phyloP scores from a whole-genome alignment of 2,888 invertebrate genomes.

The Crioceris asparagi region DNA sequence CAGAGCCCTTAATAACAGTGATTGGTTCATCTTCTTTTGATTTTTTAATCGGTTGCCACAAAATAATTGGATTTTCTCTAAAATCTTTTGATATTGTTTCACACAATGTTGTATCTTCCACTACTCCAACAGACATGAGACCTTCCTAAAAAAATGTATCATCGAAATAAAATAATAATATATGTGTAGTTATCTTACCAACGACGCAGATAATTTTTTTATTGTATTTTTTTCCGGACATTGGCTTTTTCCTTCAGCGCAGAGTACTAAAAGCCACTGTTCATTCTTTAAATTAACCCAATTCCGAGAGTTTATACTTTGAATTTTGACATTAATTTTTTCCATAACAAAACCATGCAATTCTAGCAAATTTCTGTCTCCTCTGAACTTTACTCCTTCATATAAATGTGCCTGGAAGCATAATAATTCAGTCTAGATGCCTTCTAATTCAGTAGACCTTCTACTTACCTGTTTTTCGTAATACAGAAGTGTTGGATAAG shows the following conservation, averaged over 20 bases:
- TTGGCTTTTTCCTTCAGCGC: constrained; percentile 43
- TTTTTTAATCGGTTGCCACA: constrained; percentile 29
- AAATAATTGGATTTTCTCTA: constrained; percentile 27
- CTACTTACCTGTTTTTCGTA: constrained; percentile 42
- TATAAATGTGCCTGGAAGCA: constrained; percentile 42
- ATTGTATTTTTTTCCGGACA: constrained; percentile 47
- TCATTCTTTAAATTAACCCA: constrained; percentile 30
- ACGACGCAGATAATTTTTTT: constrained; percentile 58
- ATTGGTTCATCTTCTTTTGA: constrained; percentile 15
- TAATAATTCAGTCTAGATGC: too few species aligned
- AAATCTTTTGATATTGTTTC: constrained; percentile 35
- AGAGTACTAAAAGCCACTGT: constrained; percentile 50
- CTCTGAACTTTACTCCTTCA: constrained; percentile 49
- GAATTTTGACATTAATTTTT: constrained; percentile 41
- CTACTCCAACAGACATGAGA: constrained; percentile 44
- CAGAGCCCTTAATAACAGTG: constrained; percentile 31
- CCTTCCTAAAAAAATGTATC: constrained; percentile 35
- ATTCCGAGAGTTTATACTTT: constrained; percentile 34
- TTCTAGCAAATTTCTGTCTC: constrained; percentile 46
- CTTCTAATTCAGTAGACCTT: too few species aligned
- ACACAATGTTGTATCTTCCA: constrained; percentile 38
- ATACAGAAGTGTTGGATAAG: constrained; percentile 65
- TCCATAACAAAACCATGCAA: constrained; percentile 54
- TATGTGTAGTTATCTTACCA: too few species aligned
- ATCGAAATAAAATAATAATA: too few species aligned